Conservation (phyloP, 2,888 invertebrate genomes). For the Seladonia tumulorum region DNA sequence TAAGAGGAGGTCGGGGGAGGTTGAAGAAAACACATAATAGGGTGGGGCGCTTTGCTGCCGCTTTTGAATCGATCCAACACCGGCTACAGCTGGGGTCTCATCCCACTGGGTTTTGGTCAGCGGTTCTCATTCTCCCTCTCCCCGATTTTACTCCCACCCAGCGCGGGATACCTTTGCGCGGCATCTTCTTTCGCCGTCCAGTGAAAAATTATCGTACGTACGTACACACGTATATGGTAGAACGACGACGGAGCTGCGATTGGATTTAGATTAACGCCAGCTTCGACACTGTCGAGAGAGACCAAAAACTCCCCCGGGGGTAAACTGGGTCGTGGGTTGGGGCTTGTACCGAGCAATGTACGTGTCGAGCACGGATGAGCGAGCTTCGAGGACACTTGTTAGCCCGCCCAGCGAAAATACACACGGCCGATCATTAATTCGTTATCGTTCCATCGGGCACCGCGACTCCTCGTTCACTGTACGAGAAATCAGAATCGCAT, state of each 20-base stretch:
- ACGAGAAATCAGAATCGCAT: slow-evolving; percentile 43
- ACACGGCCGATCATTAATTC: slow-evolving; percentile 48
- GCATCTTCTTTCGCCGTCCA: neutral
- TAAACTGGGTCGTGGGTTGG: slow-evolving; percentile 47
- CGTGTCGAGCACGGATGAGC: slow-evolving; percentile 38
- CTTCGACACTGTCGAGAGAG: slow-evolving; percentile 37
- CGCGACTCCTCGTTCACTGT: neutral
- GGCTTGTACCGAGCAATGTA: slow-evolving; percentile 20
- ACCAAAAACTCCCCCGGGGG: slow-evolving; percentile 7
- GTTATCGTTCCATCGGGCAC: slow-evolving; percentile 17
- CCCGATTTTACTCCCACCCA: slow-evolving; percentile 6
- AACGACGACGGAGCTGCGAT: slow-evolving; percentile 24
- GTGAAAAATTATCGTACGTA: slow-evolving; percentile 25
- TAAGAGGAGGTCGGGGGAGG: slow-evolving; percentile 51
- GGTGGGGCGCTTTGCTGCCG: slow-evolving; percentile 81
- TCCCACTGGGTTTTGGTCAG: slow-evolving; percentile 71
- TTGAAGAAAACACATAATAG: slow-evolving; percentile 80
- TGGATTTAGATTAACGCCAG: slow-evolving; percentile 51
- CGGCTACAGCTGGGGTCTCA: slow-evolving; percentile 78
- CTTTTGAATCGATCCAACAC: slow-evolving; percentile 83
- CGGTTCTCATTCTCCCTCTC: slow-evolving; percentile 75
- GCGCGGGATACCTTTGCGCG: too few relatives aligned
- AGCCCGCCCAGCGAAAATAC: slow-evolving; percentile 28
- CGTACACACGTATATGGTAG: too few relatives aligned
- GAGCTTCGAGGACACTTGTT: slow-evolving; percentile 44